phyloP scores from a whole-genome alignment of 2,113 vertebrate species.

The Ia io region DNA sequence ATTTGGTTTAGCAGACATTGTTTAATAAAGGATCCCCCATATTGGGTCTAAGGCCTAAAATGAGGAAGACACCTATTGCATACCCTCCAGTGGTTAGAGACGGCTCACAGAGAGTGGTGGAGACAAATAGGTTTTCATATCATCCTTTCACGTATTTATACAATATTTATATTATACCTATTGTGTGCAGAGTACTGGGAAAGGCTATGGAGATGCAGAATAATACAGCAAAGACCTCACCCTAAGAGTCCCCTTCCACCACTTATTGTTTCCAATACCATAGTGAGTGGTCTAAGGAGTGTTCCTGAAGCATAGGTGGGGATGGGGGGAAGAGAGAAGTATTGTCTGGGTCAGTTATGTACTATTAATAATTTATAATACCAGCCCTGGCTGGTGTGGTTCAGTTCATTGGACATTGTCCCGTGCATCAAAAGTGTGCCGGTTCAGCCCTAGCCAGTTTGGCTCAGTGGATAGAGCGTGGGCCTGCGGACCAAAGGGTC shows the following conservation, averaged over 20 bases:
- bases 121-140: not conserved
- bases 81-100: not conserved
- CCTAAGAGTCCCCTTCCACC: not conserved
- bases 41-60: not conserved
- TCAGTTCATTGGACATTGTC: too few relatives aligned
- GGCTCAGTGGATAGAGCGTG: too few relatives aligned
- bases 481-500: too few relatives aligned
- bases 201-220: not conserved
- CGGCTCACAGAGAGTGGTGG: not conserved
- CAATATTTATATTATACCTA: not conserved
- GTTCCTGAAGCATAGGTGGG: too few relatives aligned
- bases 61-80: not conserved
- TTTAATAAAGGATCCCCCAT: not conserved
- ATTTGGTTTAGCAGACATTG: not conserved
- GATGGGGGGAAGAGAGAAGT: too few relatives aligned
- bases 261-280: not conserved
- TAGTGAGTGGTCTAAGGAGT: not conserved
- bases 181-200: not conserved
- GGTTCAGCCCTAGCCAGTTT: too few relatives aligned
- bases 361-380: too few relatives aligned
- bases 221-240: not conserved
- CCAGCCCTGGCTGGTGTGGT: too few relatives aligned
- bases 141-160: not conserved
- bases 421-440: too few relatives aligned
- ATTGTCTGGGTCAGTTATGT: too few relatives aligned